Evolutionary conservation across 92 coral and sea anemone genomes (phyloP), one percentile per base, ranked within the genome.

Genomic region (Diadumene lineata): DNA sequence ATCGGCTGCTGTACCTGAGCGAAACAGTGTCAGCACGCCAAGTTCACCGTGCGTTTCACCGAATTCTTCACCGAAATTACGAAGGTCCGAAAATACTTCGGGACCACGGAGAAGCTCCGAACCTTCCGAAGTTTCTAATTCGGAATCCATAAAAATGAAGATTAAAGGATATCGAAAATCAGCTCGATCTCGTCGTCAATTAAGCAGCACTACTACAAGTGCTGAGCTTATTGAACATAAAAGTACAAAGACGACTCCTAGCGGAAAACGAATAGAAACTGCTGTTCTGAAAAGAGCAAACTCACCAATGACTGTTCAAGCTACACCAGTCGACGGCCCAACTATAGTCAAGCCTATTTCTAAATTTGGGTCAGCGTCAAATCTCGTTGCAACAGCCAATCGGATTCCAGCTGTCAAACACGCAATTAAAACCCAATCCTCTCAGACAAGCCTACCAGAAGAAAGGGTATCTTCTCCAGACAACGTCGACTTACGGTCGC

Each of bases 201-300:
- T 96, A 10, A 92, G 92, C 69, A 92, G 92, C 22, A 96, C 96
- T 50, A 96, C 99, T 34, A 88, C 99, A 28, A 96, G 99, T 67
- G 99, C 99, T 33, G 99, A 96, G 70, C 85, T 96, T 19, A 96
- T 96, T 21, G 99, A 96, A 82, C 99, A 96, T 66, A 87, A 83
- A 26, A 88, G 80, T 34, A 82, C 90, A 24, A 88, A 87, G 51
- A 86, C 92, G 13, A 85, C 97, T 32, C 76, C 92, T 43, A 88
- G 92, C 69, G 92, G 92, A 22, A 84, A 88, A 60, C 88, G 83
- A 50, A 79, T 90, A 22, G 97, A 92, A 72, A 93, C 99, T 63
- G 99, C 97, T 16, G 88, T 92, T 17, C 62, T 92, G 48, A 91
- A 87, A 24, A 82, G 92, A 56, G 94, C 99, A 16, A 84, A 81